Percentiles rank a stretch among this genome's conserved stretches.
Conservation (phyloP, 2,797 vertebrate genomes). For the Urophycis tenuis region DNA sequence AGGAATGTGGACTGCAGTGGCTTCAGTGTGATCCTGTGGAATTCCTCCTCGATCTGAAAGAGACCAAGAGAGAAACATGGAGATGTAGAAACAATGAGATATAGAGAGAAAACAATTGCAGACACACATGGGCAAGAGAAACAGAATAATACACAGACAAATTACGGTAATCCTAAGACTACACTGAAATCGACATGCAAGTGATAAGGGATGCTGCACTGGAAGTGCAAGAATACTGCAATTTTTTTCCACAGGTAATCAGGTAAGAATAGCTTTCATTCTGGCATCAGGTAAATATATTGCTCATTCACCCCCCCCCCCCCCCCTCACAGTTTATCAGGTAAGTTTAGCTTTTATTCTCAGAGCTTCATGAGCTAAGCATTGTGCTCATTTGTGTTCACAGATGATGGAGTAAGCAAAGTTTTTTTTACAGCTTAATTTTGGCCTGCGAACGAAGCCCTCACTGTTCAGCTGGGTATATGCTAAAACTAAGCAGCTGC, state of each 20-base stretch:
- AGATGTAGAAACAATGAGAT: constrained; percentile 7
- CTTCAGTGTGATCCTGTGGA: constrained; percentile 18
- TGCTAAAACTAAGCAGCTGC: neutral
- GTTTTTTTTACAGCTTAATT: constrained; percentile 1
- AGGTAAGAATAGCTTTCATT: neutral
- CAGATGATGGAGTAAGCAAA: neutral
- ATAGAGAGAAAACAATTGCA: constrained; percentile 3
- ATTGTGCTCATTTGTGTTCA: neutral
- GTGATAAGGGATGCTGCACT: constrained; percentile 5
- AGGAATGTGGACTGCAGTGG: constrained; percentile 21
- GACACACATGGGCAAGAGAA: constrained; percentile 7
- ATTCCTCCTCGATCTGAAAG: constrained; percentile 27
- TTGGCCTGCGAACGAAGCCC: neutral
- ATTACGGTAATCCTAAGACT: neutral
- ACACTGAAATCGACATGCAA: constrained; percentile 3
- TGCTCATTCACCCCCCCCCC: neutral
- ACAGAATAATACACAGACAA: constrained; percentile 1
- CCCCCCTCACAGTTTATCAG: neutral
- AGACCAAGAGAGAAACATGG: neutral
- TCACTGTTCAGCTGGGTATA: neutral
- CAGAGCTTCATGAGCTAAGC: neutral
- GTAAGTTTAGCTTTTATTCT: neutral
- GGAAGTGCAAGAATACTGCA: neutral
- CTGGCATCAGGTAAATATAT: neutral
- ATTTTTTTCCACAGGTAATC: constrained; percentile 4